These are phyloP conservation scores for Lepidocyrtinus sp. DNA, from an alignment of 2,888 invertebrate genomes.

Conservation along the genomic window DNA sequence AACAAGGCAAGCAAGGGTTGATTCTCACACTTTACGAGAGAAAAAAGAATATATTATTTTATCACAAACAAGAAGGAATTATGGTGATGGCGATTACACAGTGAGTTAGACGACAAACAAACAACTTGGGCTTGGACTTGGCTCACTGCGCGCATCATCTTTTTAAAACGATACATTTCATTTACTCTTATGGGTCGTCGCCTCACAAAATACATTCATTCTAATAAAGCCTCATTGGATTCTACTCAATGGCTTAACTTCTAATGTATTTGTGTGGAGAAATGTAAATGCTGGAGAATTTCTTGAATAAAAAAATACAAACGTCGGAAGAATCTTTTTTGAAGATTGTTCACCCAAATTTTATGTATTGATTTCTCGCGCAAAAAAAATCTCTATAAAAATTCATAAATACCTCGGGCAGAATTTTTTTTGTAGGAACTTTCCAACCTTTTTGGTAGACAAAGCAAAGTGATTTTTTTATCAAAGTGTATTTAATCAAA, in stretches of 20 bases:
- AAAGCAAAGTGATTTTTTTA: not conserved
- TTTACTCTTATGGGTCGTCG: constrained; percentile 6
- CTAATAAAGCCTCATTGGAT: too few relatives aligned
- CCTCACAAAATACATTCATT: not conserved
- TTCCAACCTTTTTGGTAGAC: not conserved
- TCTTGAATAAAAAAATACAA: not conserved
- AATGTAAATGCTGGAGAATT: not conserved
- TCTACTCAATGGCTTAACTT: too few relatives aligned
- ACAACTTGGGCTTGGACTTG: not conserved
- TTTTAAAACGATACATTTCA: constrained; percentile 8
- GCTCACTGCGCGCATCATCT: not conserved
- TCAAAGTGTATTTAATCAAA: constrained; percentile 5
- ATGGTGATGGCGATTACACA: not conserved
- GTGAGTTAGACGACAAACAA: not conserved
- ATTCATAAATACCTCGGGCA: too few relatives aligned
- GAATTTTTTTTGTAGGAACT: too few relatives aligned
- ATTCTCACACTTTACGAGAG: not conserved
- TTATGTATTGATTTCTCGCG: too few relatives aligned
- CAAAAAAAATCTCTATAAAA: too few relatives aligned
- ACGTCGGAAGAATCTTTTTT: too few relatives aligned
- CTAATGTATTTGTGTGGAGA: not conserved
- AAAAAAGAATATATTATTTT: not conserved
- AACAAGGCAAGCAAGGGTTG: not conserved
- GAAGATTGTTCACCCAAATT: too few relatives aligned
- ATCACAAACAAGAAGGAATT: not conserved